These are phyloP conservation scores for Chelonoidis abingdonii DNA, from an alignment of 2,113 vertebrate genomes.

Conservation along the genomic window DNA sequence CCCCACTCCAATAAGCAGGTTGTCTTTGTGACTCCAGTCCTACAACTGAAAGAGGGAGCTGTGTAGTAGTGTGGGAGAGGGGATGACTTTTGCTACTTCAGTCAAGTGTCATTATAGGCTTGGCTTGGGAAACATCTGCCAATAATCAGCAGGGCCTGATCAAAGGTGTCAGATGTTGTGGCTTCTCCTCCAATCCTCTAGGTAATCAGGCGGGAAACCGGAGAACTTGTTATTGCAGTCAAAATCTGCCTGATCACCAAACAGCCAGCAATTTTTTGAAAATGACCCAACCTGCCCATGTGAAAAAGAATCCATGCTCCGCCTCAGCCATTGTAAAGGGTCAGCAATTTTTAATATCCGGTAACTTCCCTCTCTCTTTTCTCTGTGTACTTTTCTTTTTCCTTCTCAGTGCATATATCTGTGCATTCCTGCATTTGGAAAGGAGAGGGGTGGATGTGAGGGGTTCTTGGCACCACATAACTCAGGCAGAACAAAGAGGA, in stretches of 20 bases:
- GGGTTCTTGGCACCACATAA: background rate
- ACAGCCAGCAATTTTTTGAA: slow-evolving; percentile 48
- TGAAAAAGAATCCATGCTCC: background rate
- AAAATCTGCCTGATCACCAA: slow-evolving; percentile 64
- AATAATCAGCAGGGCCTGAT: slow-evolving; percentile 36
- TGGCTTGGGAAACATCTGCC: slow-evolving; percentile 4
- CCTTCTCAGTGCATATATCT: accelerated
- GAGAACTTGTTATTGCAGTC: slow-evolving; percentile 58
- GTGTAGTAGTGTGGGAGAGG: background rate
- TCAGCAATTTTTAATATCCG: slow-evolving; percentile 47
- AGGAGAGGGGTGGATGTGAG: background rate
- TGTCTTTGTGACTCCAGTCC: slow-evolving; percentile 8
- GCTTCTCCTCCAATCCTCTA: slow-evolving; percentile 41
- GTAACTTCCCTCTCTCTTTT: background rate
- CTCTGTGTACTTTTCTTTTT: background rate
- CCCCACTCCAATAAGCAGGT: slow-evolving; percentile 10
- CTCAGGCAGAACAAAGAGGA: slow-evolving; percentile 26
- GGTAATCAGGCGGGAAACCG: slow-evolving; percentile 23
- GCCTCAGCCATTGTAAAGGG: slow-evolving; percentile 22
- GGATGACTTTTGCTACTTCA: background rate
- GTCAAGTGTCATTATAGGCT: accelerated
- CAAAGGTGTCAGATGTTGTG: slow-evolving; percentile 43
- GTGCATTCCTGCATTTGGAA: background rate
- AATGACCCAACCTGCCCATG: slow-evolving; percentile 58
- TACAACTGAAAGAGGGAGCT: background rate